Evolutionary conservation across 2,113 vertebrate genomes (phyloP).

Genomic region (Upupa epops): DNA sequence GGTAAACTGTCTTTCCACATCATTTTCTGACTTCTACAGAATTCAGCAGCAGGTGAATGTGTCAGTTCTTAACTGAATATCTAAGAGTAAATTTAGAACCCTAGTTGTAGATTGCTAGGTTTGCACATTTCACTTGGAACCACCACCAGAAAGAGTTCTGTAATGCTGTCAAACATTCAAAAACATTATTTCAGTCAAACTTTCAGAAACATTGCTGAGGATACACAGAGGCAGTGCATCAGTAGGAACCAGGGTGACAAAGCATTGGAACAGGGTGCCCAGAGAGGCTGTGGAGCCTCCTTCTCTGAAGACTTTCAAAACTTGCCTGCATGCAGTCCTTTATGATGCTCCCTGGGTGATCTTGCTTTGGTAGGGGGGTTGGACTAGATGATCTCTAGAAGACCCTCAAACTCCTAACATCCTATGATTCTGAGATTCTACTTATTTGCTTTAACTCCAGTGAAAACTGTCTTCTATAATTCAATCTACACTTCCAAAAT

Average conservation of each 20-base stretch:
- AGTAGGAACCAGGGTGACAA: not conserved
- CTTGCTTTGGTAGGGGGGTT: too few relatives aligned
- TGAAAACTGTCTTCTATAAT: not conserved
- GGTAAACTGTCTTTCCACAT: constrained; percentile 4
- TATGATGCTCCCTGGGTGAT: too few relatives aligned
- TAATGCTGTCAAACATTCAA: not conserved
- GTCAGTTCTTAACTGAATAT: not conserved
- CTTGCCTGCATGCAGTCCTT: too few relatives aligned
- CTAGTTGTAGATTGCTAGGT: not conserved
- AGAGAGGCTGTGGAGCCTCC: too few relatives aligned
- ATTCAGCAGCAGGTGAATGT: not conserved
- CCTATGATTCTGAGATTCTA: not conserved
- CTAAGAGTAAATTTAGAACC: not conserved
- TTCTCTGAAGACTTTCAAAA: too few relatives aligned
- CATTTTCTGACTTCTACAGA: not conserved
- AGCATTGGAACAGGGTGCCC: too few relatives aligned
- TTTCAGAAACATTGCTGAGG: not conserved
- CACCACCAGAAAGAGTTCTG: not conserved
- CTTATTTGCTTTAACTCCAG: not conserved
- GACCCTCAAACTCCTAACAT: too few relatives aligned
- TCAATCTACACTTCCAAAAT: not conserved
- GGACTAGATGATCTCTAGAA: too few relatives aligned
- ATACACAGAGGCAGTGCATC: not conserved
- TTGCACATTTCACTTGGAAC: not conserved
- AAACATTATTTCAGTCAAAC: not conserved